These are phyloP conservation scores for Dermochelys coriacea DNA, from an alignment of 2,797 vertebrate species.

Conservation along the genomic window DNA sequence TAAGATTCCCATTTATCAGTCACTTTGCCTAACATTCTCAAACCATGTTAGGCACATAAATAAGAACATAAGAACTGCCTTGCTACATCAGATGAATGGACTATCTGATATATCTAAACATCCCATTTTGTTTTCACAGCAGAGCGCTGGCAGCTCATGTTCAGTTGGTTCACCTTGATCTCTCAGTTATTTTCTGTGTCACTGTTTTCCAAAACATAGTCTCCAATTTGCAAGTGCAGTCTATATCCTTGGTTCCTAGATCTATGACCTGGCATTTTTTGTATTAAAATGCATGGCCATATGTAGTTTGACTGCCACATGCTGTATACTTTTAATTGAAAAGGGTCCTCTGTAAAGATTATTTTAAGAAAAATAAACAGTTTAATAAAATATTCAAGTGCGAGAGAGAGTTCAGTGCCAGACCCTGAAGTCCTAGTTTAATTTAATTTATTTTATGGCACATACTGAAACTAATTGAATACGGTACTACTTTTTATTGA, in stretches of 20 bases:
- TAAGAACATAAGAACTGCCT: neutral
- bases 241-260: accelerated
- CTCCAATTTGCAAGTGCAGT: accelerated
- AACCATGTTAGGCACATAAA: neutral
- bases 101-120: neutral
- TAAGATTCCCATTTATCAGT: neutral
- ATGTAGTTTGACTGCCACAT: neutral
- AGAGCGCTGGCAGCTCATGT: neutral
- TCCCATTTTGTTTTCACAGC: neutral
- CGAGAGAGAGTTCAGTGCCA: neutral
- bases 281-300: neutral
- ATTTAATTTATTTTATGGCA: constrained; percentile 7
- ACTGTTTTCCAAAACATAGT: neutral
- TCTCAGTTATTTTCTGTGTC: neutral
- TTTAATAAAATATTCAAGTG: constrained; percentile 37
- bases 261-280: accelerated
- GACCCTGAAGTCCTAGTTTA: neutral
- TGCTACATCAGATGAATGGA: neutral
- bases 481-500: neutral
- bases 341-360: neutral
- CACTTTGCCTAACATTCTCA: neutral
- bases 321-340: neutral
- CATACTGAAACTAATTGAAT: neutral
- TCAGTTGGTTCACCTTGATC: neutral
- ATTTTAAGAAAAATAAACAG: neutral